Evolutionary conservation across 1,140 invertebrate species (phyloP).

Genomic region (Calliphora vicina): DNA sequence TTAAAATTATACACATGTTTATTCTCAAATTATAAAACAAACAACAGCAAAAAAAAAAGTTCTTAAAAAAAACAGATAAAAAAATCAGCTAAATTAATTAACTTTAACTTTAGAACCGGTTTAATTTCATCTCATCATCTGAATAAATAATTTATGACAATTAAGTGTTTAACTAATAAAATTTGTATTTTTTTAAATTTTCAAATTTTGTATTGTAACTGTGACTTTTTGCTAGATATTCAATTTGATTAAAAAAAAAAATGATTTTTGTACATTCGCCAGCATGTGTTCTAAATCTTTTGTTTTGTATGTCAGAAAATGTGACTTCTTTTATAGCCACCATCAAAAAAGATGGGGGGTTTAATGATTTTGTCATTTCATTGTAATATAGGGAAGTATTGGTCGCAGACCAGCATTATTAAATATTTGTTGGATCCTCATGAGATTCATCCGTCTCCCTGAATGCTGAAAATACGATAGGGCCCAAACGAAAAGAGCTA

Average conservation of each 20-base stretch:
- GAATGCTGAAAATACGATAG: too few species aligned
- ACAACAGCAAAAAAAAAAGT: neutral
- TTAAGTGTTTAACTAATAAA: neutral
- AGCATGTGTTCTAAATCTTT: constrained; percentile 8
- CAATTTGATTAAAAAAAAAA: neutral
- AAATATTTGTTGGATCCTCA: too few species aligned
- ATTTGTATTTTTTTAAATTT: neutral
- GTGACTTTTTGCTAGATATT: neutral
- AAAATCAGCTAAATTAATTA: neutral
- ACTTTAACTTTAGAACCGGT: neutral
- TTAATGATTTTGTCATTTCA: too few species aligned
- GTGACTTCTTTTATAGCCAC: neutral
- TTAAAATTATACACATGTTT: too few species aligned
- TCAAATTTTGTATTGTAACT: neutral
- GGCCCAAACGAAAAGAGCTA: too few species aligned
- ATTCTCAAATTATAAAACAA: neutral
- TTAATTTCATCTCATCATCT: neutral
- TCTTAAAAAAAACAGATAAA: neutral
- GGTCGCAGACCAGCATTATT: too few species aligned
- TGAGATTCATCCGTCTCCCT: too few species aligned
- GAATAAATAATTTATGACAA: neutral
- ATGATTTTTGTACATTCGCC: too few species aligned
- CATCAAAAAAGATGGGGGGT: too few species aligned
- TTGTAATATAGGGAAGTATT: too few species aligned
- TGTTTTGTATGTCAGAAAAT: neutral